Base-by-base conservation (phyloP, 1,140 invertebrate species). In the Cotesia chilonis region DNA sequence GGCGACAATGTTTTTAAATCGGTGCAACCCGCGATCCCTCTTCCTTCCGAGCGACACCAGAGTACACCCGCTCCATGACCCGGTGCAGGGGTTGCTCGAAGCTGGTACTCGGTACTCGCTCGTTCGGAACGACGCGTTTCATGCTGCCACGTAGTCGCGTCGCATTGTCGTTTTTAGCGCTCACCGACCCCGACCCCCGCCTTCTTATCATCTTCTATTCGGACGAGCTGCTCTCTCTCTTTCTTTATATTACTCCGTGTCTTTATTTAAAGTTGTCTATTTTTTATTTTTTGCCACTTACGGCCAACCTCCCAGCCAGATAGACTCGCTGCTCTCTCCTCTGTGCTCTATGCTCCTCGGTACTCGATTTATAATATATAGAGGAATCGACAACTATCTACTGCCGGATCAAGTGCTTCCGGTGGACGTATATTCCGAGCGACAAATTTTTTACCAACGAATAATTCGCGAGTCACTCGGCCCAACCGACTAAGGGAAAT, bases 1-100 rank as follows among this genome's bases (percentile, higher is more conserved):
- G 51, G 64, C 54, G 70, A 72, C 63, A 72, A 72, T 64, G 63
- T 73, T 73, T 73, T 73, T 69, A 69, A 73, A 73, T 73, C 72
- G 59, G 6, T 61, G 54, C 35, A 59, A 35, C 47, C 41, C 51
- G 38, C 72, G 37, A 41, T 55, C 47, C 38, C 61, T 71, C 71
- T 66, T 9, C 14, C 37, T 35, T 12, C 14, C 52, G 54, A 66
- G 20, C 66, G 10, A 68, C 52, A 68, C 66, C 20, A 68, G 10
- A 51, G 4, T 14, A 41, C 20, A 12, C 17, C n/a, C 10, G 55
- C 59, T 38, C 55, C 68, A 14, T n/a, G 20, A 20, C 20, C 20
- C 17, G 4, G 14, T 17, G 20, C 28, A 28, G 28, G 28, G 28
- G 28, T 28, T 28, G 57, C n/a, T 10, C 2, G 4, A 9, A 47